phyloP scores from a whole-genome alignment of 2,888 invertebrate species.

The Lepidocyrtinus sp. region DNA sequence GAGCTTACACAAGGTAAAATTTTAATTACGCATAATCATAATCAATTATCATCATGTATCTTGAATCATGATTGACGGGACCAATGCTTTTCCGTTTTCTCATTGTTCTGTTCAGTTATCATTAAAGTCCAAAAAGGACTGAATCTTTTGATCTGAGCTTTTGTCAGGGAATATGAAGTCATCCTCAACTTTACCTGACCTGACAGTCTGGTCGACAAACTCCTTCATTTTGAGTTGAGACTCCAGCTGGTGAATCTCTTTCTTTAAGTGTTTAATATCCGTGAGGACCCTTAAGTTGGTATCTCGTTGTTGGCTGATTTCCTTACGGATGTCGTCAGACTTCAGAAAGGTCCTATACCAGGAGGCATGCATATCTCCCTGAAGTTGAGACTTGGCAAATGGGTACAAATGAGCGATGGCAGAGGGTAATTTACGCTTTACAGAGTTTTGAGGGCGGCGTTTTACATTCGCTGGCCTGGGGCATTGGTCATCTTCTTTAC shows the following conservation, averaged over 20 bases:
- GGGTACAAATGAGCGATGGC: slow-evolving; percentile 44
- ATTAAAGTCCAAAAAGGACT: slow-evolving; percentile 35
- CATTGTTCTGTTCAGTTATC: neutral
- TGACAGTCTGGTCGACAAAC: slow-evolving; percentile 31
- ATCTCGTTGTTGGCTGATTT: slow-evolving; percentile 40
- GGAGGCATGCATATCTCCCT: slow-evolving; percentile 44
- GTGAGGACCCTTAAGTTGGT: slow-evolving; percentile 42
- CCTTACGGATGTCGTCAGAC: slow-evolving; percentile 42
- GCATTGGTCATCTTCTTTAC: neutral
- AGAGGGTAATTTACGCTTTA: slow-evolving; percentile 38
- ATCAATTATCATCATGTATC: neutral
- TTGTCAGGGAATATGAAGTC: slow-evolving; percentile 38
- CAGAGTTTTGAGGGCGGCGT: slow-evolving; percentile 39
- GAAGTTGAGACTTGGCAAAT: slow-evolving; percentile 25
- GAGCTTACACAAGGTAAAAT: too few species aligned
- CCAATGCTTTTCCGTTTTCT: neutral
- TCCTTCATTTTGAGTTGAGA: slow-evolving; percentile 45
- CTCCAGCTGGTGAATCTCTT: slow-evolving; percentile 42
- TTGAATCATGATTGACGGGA: neutral
- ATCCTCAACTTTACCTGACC: neutral
- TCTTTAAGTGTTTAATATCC: slow-evolving; percentile 40
- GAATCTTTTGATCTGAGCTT: neutral
- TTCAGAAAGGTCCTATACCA: slow-evolving; percentile 43
- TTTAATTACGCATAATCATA: too few species aligned
- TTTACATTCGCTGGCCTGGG: slow-evolving; percentile 41